Base-by-base conservation (phyloP, 2,113 vertebrate species). In the Centropristis striata region DNA sequence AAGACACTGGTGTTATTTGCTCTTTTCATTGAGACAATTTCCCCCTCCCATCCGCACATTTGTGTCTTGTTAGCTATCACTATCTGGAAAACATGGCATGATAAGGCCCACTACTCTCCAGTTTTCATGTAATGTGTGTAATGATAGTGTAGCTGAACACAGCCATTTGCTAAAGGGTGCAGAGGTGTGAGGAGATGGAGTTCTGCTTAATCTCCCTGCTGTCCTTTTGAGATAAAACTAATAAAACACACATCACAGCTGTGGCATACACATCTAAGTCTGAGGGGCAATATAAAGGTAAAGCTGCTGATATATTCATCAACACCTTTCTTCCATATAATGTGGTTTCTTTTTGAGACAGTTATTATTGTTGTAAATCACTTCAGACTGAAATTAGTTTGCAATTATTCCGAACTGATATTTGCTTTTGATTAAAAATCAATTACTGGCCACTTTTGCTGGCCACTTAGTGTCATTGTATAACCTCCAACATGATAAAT, bases 11-110 rank as follows among this genome's bases (percentile, higher is more conserved):
- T 46, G 66, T 80, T 82, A 71, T 83, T 88, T 70, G 58, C 74
- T 7, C 15, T 66, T 80, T 79, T 83, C 78, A 79, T 78, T 57
- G 21, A 75, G 67, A 67, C 57, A 10, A 72, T 61, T 72, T 58
- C 72, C 36, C 0, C 0, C 39, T 67, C 68, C 71, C 27, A 23
- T 60, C 60, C 51, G 18, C 41, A 47, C 37, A 28, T 76, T 86
- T 49, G 66, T 60, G 59, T 84, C 88, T 82, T n/a, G 79, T 92
- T 89, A 85, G 81, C 78, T 1, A 21, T 54, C 27, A 5, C 75
- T 69, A 67, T 82, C 71, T 74, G 71, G 70, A 37, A 77, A 78
- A 85, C 73, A 84, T 25, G 70, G 80, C 85, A 61, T 1, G 78
- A 89, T 81, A 78, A 85, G 72, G 7, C 32, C 46, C 39, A 2